Percentiles rank a stretch among this genome's conserved stretches.
Conservation (phyloP, 2,888 invertebrate species). For the Eupithecia pulchellata region DNA sequence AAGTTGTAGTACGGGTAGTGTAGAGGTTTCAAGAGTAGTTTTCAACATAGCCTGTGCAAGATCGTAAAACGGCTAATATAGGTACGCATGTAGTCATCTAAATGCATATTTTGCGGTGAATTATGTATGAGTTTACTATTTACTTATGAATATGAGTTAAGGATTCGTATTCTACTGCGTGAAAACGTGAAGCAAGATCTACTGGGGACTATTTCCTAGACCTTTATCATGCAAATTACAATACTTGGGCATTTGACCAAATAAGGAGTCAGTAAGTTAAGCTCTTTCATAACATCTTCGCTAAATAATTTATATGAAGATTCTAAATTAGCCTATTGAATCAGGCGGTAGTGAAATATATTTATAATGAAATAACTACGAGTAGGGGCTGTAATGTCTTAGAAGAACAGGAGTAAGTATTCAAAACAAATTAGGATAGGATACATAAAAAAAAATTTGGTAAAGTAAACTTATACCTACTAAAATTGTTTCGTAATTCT, state of each 20-base stretch:
- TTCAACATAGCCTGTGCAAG: constrained; percentile 44
- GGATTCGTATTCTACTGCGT: constrained; percentile 33
- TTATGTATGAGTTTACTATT: constrained; percentile 35
- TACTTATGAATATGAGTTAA: constrained; percentile 7
- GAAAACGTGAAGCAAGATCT: constrained; percentile 41
- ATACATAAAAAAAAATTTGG: neutral
- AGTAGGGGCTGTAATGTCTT: neutral
- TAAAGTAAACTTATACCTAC: neutral
- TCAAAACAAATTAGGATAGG: neutral
- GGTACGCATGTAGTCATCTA: constrained; percentile 31
- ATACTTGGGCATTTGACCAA: neutral
- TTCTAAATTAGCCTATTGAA: neutral
- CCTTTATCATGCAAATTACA: constrained; percentile 6
- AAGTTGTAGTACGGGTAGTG: constrained; percentile 43
- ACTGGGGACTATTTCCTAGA: constrained; percentile 12
- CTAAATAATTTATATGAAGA: neutral
- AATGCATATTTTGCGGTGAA: constrained; percentile 33
- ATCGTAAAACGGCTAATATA: constrained; percentile 37
- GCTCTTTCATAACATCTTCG: neutral
- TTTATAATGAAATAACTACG: too few relatives aligned
- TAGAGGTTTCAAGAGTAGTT: constrained; percentile 30
- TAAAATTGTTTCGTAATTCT: neutral
- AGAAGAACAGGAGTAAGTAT: neutral
- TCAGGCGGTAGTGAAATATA: too few relatives aligned
- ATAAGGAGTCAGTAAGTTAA: neutral